Evolutionary conservation across 2,113 vertebrate genomes (phyloP), one percentile per base, ranked within the genome.

Genomic region (Grammomys surdaster): DNA sequence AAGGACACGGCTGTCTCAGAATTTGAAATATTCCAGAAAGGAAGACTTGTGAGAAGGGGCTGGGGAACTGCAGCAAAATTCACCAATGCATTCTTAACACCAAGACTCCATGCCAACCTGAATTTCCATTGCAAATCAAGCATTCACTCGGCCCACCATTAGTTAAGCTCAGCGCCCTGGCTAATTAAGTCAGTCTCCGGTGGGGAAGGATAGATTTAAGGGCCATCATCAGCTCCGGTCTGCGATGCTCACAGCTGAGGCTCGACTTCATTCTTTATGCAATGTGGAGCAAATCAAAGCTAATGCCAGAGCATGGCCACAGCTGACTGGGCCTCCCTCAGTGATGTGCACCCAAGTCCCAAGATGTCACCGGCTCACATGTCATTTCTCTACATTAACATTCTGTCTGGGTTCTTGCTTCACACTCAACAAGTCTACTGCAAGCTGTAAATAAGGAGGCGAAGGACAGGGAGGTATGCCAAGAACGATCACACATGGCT

Each of bases 21-120:
- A 46, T 73, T 96, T 98, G 91, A 94, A 89, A 96, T 65, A 93
- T 31, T 93, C 92, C 97, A 98, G 91, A 94, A 93, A 93, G 70
- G 77, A 92, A 58, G 72, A 86, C 16, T 56, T 78, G 72, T 36
- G 56, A 88, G 91, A 88, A 92, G 48, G 20, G 22, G 76, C 43
- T 1, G 19, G 13, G n/a, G 63, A 26, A 86, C 40, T 87, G 92
- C 90, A 54, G 43, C 11, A 20, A 78, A 75, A 33, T 54, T 73
- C 78, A 69, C 46, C 81, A 81, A 67, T n/a, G 7, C 78, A 63
- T 92, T 84, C 40, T 36, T 46, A 89, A 95, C 95, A 73, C 12
- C 48, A 43, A 65, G 84, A 81, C 76, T 63, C 82, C 58, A 19
- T 28, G 90, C n/a, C 56, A 51, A 95, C 88, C 1, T 20, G 26